Evolutionary conservation across 2,113 vertebrate genomes (phyloP).

Genomic region (Ptychochromis oligacanthus): DNA sequence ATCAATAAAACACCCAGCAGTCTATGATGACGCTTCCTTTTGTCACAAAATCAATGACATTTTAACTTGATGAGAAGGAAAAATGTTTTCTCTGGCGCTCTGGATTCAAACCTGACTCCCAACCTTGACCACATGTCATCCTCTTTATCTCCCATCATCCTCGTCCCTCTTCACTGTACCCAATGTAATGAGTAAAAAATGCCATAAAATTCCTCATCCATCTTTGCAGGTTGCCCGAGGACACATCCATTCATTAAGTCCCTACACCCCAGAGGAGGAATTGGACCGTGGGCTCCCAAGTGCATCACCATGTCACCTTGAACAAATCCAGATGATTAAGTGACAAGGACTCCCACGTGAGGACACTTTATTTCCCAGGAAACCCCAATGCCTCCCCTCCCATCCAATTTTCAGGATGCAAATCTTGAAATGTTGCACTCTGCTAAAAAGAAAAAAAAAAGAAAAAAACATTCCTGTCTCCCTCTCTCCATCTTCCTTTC

Average conservation of each 20-base stretch:
- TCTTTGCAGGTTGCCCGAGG: conserved; percentile 62
- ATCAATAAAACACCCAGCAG: conserved; percentile 16
- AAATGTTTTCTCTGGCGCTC: neutral
- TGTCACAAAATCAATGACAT: conserved; percentile 6
- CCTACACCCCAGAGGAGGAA: conserved; percentile 62
- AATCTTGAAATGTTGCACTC: conserved; percentile 63
- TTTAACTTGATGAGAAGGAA: neutral
- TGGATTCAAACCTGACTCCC: conserved; percentile 7
- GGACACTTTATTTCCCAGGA: conserved; percentile 77
- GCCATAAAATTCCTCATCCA: conserved; percentile 59
- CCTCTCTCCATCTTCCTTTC: conserved; percentile 36
- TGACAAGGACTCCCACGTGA: conserved; percentile 75
- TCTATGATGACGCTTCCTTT: neutral
- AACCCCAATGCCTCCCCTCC: conserved; percentile 52
- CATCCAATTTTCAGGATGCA: conserved; percentile 71
- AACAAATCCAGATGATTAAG: conserved; percentile 79
- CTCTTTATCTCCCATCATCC: conserved; percentile 41
- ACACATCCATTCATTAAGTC: conserved; percentile 73
- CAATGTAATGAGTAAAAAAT: conserved; percentile 39
- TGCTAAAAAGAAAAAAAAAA: conserved; percentile 30
- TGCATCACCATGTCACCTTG: conserved; percentile 80
- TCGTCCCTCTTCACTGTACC: neutral
- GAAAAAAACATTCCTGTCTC: conserved; percentile 23
- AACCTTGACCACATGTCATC: conserved; percentile 46
- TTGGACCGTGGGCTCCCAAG: conserved; percentile 61